Conservation (phyloP, 2,113 vertebrate species). For the Bujurquina vittata region DNA sequence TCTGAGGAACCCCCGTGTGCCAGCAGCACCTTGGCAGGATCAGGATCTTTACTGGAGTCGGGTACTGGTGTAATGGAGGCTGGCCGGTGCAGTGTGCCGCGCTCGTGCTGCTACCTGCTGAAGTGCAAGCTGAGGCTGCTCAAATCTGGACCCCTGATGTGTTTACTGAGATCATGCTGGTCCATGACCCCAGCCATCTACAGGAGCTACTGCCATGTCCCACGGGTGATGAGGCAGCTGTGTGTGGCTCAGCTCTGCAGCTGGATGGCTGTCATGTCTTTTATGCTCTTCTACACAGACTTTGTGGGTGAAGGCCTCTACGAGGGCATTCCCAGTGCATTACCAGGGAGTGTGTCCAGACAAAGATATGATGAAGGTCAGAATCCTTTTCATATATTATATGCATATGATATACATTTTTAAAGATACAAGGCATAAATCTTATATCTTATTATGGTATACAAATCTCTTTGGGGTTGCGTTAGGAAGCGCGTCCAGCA, state of each 20-base stretch:
- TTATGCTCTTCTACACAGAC: slow-evolving; percentile 87
- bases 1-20: slow-evolving; percentile 67
- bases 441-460: no score
- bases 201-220: slow-evolving; percentile 82
- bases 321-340: slow-evolving; percentile 80
- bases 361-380: slow-evolving; percentile 83
- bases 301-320: slow-evolving; percentile 84
- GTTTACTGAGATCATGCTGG: slow-evolving; percentile 79
- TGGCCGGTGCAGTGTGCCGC: slow-evolving; percentile 46
- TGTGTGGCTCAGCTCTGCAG: slow-evolving; percentile 84
- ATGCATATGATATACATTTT: not conserved
- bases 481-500: no score
- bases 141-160: slow-evolving; percentile 74
- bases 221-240: slow-evolving; percentile 79
- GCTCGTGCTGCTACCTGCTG: slow-evolving; percentile 72
- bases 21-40: not conserved
- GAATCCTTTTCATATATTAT: slow-evolving; percentile 9
- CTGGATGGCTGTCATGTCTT: slow-evolving; percentile 86
- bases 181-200: slow-evolving; percentile 82
- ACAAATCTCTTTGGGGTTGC: no score
- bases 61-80: slow-evolving; percentile 24
- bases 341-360: slow-evolving; percentile 72
- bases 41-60: slow-evolving; percentile 47
- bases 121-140: slow-evolving; percentile 73
- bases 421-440: no score